A percentile compares a stretch with the other conserved stretches of the same genome.
These are phyloP conservation scores for Reinhardtius hippoglossoides DNA, from an alignment of 2,113 vertebrate genomes.

Conservation along the genomic window DNA sequence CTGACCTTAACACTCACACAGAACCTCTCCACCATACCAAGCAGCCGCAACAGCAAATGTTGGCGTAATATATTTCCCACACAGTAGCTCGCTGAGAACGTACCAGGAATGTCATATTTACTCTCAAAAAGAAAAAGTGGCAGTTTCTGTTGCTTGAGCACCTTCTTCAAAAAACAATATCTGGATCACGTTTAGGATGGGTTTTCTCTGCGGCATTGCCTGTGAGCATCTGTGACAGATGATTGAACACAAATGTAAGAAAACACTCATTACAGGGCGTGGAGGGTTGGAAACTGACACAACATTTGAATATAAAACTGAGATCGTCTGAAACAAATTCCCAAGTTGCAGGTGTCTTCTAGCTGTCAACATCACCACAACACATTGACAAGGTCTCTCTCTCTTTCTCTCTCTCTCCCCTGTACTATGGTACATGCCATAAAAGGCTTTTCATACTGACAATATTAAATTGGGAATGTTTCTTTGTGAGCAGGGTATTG, in stretches of 20 bases:
- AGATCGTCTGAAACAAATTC: conserved; percentile 47
- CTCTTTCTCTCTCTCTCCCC: background rate
- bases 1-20: conserved; percentile 53
- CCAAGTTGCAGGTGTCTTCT: conserved; percentile 48
- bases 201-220: conserved; percentile 25
- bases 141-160: background rate
- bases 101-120: conserved; percentile 34
- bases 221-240: conserved; percentile 40
- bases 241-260: conserved; percentile 56
- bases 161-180: conserved; percentile 6
- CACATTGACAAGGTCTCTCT: background rate
- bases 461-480: conserved; percentile 51
- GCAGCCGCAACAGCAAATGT: conserved; percentile 7
- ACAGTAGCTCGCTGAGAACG: background rate
- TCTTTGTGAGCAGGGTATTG: conserved; percentile 35
- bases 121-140: background rate
- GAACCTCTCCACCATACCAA: conserved; percentile 10
- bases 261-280: conserved; percentile 23
- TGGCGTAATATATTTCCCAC: conserved; percentile 9
- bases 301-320: conserved; percentile 57
- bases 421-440: conserved; percentile 18
- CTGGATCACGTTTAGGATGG: conserved; percentile 25
- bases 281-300: conserved; percentile 32
- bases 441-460: conserved; percentile 40
- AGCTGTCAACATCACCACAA: conserved; percentile 36